These are phyloP conservation scores for Sialia sialis DNA, from an alignment of 2,113 vertebrate genomes.

Conservation along the genomic window DNA sequence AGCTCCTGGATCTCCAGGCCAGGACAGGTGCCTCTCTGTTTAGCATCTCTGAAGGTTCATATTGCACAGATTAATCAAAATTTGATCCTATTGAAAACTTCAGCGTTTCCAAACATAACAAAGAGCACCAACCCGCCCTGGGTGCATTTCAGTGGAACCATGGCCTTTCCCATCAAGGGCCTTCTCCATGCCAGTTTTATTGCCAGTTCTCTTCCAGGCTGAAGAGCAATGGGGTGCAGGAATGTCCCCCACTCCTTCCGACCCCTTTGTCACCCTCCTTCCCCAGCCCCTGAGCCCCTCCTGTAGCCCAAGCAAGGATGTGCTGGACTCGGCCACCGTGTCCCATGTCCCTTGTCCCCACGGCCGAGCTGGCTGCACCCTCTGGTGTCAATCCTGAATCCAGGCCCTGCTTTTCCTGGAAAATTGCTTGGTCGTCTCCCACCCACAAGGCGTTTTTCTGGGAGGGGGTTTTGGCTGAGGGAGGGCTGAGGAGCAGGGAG, in stretches of 20 bases:
- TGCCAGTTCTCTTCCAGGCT: not conserved
- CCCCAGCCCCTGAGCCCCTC: rapidly evolving
- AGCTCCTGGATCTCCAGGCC: not conserved
- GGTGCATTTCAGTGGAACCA: not conserved
- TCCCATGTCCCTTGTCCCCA: rapidly evolving
- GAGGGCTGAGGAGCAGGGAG: not conserved
- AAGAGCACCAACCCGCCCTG: not conserved
- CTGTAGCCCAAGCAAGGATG: not conserved
- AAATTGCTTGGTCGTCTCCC: not conserved
- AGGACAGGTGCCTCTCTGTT: not conserved
- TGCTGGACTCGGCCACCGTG: rapidly evolving
- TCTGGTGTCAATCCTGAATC: not conserved
- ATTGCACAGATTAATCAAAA: not conserved
- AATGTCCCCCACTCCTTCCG: rapidly evolving
- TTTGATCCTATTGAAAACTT: not conserved
- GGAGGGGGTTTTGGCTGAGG: not conserved
- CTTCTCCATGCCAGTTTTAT: not conserved
- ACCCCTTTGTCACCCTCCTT: not conserved
- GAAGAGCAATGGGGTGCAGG: not conserved
- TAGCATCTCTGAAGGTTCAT: not conserved
- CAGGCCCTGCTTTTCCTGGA: not conserved
- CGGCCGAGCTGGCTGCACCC: conserved; percentile 6
- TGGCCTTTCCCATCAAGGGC: not conserved
- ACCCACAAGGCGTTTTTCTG: not conserved
- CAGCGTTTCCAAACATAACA: not conserved